Percentiles rank a stretch among this genome's conserved stretches.
phyloP scores from a whole-genome alignment of 2,113 vertebrate genomes.

The Ovis canadensis region DNA sequence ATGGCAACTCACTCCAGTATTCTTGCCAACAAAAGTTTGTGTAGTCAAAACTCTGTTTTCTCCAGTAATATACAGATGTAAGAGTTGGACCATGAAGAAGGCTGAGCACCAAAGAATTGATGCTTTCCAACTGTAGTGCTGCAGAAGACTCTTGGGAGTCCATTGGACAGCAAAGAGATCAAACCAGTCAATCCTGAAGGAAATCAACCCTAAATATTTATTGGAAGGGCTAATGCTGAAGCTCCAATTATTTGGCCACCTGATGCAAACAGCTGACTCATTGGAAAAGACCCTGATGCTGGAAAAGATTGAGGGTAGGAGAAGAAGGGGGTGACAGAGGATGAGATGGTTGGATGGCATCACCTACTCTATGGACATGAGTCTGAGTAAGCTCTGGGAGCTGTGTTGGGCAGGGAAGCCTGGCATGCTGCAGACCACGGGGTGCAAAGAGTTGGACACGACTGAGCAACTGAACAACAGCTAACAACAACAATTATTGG shows the following conservation, averaged over 20 bases:
- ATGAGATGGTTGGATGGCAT: background rate
- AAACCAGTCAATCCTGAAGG: background rate
- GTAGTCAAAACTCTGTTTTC: background rate
- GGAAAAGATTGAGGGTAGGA: background rate
- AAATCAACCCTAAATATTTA: background rate
- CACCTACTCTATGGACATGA: background rate
- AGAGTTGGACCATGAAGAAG: background rate
- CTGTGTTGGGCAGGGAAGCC: background rate
- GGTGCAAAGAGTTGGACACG: background rate
- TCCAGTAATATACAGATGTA: background rate
- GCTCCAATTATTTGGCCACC: background rate
- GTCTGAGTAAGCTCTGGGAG: background rate
- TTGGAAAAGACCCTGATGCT: background rate
- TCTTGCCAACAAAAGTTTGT: background rate
- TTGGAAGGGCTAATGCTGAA: background rate
- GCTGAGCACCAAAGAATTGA: background rate
- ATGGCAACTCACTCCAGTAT: background rate
- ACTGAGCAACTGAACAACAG: background rate
- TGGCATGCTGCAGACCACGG: background rate
- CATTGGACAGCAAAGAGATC: background rate
- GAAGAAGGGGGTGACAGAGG: background rate
- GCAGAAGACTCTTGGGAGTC: background rate
- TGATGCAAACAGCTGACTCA: background rate
- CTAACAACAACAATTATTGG: background rate
- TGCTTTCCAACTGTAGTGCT: background rate